Evolutionary conservation across 2,797 vertebrate species (phyloP), one percentile per base, ranked within the genome.

Genomic region (Platyrinchus mystaceus): DNA sequence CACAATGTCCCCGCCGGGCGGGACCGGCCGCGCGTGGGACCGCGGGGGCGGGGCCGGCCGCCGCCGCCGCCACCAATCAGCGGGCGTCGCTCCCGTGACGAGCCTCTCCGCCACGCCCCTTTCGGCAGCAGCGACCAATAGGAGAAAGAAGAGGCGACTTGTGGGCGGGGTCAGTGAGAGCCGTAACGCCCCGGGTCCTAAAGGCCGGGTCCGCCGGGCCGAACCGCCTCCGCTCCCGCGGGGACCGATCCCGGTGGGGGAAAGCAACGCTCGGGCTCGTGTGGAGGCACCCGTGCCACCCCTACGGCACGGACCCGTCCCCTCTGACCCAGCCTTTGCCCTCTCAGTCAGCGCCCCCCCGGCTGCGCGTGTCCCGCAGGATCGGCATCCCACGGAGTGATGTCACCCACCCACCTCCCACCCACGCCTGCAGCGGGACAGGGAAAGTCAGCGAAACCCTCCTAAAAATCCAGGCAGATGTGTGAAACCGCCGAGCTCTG

Each of bases 21-120:
- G 94, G 79, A 89, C 93, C 84, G 66, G 97, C 94, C 97, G 86
- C 97, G 96, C 97, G 97, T 97, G 93, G 94, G 89, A 27, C 77
- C 13, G 23, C 12, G 73, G 46, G 69, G 94, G 74, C 47, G 78
- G 78, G 34, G 23, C 66, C 52, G 13, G 24, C 21, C 21, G 30
- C 34, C 6, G 4, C 74, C 3, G 0, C 9, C 6, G 1, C 3
- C 5, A 12, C 92, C 93, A 94, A 3, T 95, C 79, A 55, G 19
- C 1, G 19, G 20, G n/a, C 24, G 11, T 1, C 1, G 0, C 1
- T 10, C 1, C 9, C 6, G 60, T 77, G 90, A 93, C 75, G 87
- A 8, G 0, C 0, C 0, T 2, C 0, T 2, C 0, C 0, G 87
- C 64, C 14, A 68, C 96, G 77, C 39, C 4, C 15, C 4, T 10